Conservation (phyloP, 2,113 vertebrate species). For the Neodon shergylaensis region DNA sequence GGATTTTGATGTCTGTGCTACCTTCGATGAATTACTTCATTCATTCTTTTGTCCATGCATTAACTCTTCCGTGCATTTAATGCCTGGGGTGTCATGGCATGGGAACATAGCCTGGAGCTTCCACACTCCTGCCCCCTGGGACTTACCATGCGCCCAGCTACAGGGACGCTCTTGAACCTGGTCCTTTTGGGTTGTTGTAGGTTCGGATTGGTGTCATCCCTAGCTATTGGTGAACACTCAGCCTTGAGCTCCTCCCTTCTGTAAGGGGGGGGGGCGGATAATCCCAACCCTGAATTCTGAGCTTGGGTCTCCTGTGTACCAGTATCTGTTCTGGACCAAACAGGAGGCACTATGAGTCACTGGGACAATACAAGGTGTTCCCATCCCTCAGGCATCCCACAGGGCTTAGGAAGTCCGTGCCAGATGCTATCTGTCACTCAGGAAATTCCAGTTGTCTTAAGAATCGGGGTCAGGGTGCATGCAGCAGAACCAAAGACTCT, state of each 20-base stretch:
- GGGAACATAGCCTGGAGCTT: neutral
- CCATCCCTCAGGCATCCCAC: neutral
- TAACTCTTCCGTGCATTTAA: neutral
- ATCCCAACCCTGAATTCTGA: neutral
- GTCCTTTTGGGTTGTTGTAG: neutral
- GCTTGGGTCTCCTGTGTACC: neutral
- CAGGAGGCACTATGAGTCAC: neutral
- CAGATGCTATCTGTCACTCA: neutral
- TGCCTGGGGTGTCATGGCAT: neutral
- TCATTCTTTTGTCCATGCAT: neutral
- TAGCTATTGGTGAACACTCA: too few species aligned
- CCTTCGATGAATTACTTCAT: neutral
- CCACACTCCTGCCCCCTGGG: too few species aligned
- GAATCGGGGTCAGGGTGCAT: neutral
- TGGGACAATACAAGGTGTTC: neutral
- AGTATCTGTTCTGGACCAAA: neutral
- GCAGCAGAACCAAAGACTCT: neutral
- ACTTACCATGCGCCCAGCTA: too few species aligned
- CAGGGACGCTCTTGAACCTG: neutral
- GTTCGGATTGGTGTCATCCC: neutral
- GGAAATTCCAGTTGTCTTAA: neutral
- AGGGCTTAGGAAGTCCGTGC: neutral
- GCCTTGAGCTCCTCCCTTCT: neutral
- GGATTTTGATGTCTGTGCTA: neutral
- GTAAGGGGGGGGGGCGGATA: neutral